Evolutionary conservation across 2,888 invertebrate species (phyloP), one percentile per base, ranked within the genome.

Genomic region (Oscheius onirici): DNA sequence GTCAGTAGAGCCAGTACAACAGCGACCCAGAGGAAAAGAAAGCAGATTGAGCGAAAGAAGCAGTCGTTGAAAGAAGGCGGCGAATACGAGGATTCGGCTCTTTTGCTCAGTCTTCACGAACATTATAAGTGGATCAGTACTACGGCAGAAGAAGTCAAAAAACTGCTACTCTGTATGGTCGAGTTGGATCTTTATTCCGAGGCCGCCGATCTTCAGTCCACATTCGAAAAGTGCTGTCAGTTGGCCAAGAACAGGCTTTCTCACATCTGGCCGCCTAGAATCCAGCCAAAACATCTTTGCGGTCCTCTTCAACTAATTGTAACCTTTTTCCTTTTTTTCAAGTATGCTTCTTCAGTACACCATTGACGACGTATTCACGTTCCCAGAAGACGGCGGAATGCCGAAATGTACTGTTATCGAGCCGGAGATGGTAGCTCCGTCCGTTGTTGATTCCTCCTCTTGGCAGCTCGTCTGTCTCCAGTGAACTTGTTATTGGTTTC

Each of bases 41-140:
- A 84, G 60, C 80, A 78, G 77, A 82, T 84, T 58, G 83, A 85
- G 20, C 73, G 79, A 61, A 85, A 85, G 74, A 85, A 85, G 70
- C 69, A 66, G 28, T 74, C 74, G 0, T 57, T 85, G 60, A 85
- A 85, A 67, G 82, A 84, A 61, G 85, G 85, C 13, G 84, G 85
- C 49, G 83, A 83, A 49, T 85, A 81, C 63, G 85, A 85, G 61
- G 85, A 85, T 63, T 76, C 78, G 34, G 85, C 84, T 11, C 70
- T 85, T 17, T 55, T 85, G 40, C 67, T 78, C 8, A 77, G 75
- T 2, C 69, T 83, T 8, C 77, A 82, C 15, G 78, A 78, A 17
- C 66, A 77, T 6, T 81, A 77, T 57, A 24, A 52, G 20, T 71
- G 76, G 65, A 40, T 79, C 40, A 73, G 75, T 10, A 28, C 11